Base-by-base conservation (phyloP, 53 echinoderm and acorn worm species). In the Temnopleurus reevesii region DNA sequence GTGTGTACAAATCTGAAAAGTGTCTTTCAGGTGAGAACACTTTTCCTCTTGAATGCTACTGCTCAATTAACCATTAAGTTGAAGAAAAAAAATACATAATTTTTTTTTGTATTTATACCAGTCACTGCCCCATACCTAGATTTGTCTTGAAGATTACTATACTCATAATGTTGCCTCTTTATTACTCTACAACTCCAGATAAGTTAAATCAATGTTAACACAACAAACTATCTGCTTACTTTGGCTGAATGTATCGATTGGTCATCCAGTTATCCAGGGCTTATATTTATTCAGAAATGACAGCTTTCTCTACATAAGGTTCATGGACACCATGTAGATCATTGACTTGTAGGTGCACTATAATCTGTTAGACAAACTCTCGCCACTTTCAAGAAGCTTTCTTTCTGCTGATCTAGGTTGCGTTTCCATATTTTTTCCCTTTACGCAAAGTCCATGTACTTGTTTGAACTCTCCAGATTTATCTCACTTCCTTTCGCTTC, bases 331-430 rank as follows among this genome's bases (percentile, higher is more conserved):
- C 25, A 8, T 30, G 17, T 45, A 81, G 83, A 83, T 53, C 83
- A 55, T 83, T 83, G 83, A 83, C 83, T 83, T 83, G 4, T 83
- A 30, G 55, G 41, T 55, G 83, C 83, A 53, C 83, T 55, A 19
- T 83, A 83, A 83, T 83, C 83, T 34, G 3, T 28, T 83, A 83
- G 31, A 83, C 83, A 83, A 83, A 83, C 83, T 83, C 55, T 83
- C 36, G 19, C 34, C 29, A 82, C 82, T 49, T 6, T 54, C 31
- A 47, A 24, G n/a, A 83, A 29, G 35, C 34, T 47, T 53, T 56
- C 30, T 38, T 49, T 83, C 56, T 55, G 83, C 55, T 83, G 83
- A 53, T 83, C 83, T 83, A 35, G 55, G 35, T 55, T 55, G 54
- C 35, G 38, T 83, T 83, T 83, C 83, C 55, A 83, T 79, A 47